Percentiles rank a stretch among this genome's conserved stretches.
Conservation (phyloP, 1,140 invertebrate genomes). For the Lordiphosa collinella region DNA sequence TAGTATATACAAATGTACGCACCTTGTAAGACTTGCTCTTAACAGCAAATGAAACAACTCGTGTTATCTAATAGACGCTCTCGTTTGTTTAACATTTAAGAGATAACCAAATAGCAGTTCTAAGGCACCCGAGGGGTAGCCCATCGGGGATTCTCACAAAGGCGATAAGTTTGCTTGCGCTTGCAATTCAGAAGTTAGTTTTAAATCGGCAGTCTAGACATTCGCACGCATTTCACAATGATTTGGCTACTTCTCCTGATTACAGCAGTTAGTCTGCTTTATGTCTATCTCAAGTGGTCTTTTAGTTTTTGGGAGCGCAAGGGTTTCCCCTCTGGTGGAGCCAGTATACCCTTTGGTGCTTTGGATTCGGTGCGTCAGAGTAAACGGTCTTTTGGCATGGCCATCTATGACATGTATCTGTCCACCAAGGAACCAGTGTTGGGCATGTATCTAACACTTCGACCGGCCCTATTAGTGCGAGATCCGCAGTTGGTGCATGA, state of each 20-base stretch:
- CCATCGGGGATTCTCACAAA: too few relatives aligned
- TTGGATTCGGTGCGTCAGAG: slow-evolving; percentile 32
- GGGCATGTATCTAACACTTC: slow-evolving; percentile 64
- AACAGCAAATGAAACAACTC: too few relatives aligned
- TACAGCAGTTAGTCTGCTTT: slow-evolving; percentile 25
- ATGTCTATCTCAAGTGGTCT: slow-evolving; percentile 51
- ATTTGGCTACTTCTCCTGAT: slow-evolving; percentile 31
- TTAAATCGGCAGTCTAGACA: slow-evolving; percentile 2
- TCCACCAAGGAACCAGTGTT: slow-evolving; percentile 50
- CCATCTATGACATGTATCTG: slow-evolving; percentile 62
- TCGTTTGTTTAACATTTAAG: too few relatives aligned
- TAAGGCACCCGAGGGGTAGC: too few relatives aligned
- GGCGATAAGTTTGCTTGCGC: too few relatives aligned
- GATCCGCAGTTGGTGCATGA: slow-evolving; percentile 80
- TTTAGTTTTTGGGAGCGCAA: slow-evolving; percentile 67
- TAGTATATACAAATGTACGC: too few relatives aligned
- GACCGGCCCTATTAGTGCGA: slow-evolving; percentile 78
- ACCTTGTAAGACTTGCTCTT: too few relatives aligned
- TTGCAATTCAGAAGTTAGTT: slow-evolving; percentile 23
- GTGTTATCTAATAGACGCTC: too few relatives aligned
- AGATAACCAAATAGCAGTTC: too few relatives aligned
- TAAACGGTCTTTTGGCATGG: slow-evolving; percentile 56
- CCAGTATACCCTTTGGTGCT: slow-evolving; percentile 61
- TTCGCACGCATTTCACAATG: slow-evolving; percentile 23
- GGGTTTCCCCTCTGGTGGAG: slow-evolving; percentile 40